Percentiles rank a stretch among this genome's conserved stretches.
Evolutionary conservation across 1,140 invertebrate species (phyloP).

Genomic region (Trissolcus basalis): DNA sequence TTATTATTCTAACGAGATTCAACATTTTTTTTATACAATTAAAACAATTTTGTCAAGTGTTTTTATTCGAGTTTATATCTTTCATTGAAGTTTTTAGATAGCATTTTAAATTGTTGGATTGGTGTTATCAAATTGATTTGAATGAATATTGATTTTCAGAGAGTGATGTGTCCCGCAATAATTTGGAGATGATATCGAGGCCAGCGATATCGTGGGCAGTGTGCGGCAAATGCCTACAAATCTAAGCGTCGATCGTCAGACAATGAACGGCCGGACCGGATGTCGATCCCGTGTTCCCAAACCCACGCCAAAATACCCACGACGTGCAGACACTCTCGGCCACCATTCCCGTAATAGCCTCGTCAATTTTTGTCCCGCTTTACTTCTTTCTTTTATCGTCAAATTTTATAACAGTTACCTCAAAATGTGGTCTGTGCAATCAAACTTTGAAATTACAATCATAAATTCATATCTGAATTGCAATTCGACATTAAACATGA

Average conservation of each 20-base stretch:
- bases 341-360: conserved; percentile 51
- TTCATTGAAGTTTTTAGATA: no score
- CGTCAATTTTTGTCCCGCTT: conserved; percentile 46
- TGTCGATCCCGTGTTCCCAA: conserved; percentile 68
- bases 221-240: conserved; percentile 53
- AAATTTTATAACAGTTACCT: conserved; percentile 1
- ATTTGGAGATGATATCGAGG: conserved; percentile 50
- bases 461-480: no score
- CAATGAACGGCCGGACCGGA: conserved; percentile 68
- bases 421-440: no score
- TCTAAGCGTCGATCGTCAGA: conserved; percentile 66
- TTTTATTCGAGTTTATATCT: no score
- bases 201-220: conserved; percentile 49
- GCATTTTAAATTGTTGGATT: no score
- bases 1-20: no score
- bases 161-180: conserved; percentile 19
- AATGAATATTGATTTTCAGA: not conserved
- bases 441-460: no score
- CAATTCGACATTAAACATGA: no score
- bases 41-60: no score
- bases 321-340: conserved; percentile 53
- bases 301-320: conserved; percentile 68
- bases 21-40: no score
- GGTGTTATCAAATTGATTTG: no score
- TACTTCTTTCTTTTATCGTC: conserved; percentile 39